These are phyloP conservation scores for Betta splendens DNA, from an alignment of 2,797 vertebrate genomes.

Conservation along the genomic window DNA sequence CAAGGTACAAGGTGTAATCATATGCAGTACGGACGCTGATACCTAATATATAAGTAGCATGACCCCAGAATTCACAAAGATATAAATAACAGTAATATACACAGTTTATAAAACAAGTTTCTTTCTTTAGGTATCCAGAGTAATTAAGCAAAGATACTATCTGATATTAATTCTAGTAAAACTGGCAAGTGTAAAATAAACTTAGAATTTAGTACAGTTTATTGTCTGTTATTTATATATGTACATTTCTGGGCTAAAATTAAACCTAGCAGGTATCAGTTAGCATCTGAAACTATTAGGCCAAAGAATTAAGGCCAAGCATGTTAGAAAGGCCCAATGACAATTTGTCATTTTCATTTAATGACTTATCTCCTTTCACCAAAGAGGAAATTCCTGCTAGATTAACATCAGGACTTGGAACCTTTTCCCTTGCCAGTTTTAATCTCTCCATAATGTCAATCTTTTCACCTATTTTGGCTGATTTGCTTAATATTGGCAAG, in stretches of 20 bases:
- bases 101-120: conserved; percentile 45
- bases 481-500: conserved; percentile 54
- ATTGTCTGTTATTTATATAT: conserved; percentile 14
- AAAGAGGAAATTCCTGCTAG: conserved; percentile 37
- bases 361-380: conserved; percentile 62
- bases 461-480: conserved; percentile 41
- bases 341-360: conserved; percentile 65
- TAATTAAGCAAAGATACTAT: conserved; percentile 13
- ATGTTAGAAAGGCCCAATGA: conserved; percentile 78
- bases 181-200: conserved; percentile 5
- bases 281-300: conserved; percentile 28
- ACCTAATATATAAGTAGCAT: conserved; percentile 18
- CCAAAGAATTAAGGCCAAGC: conserved; percentile 67
- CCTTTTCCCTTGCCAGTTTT: conserved; percentile 64
- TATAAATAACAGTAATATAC: conserved; percentile 74
- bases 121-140: conserved; percentile 4
- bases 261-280: conserved; percentile 25
- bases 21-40: conserved; percentile 28
- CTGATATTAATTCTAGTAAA: conserved; percentile 5
- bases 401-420: conserved; percentile 20
- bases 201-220: background rate
- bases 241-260: conserved; percentile 39
- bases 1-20: conserved; percentile 23
- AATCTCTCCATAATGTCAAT: conserved; percentile 76
- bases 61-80: conserved; percentile 29